phyloP scores from a whole-genome alignment of 2,888 invertebrate genomes.

The Lampropteryx suffumata region DNA sequence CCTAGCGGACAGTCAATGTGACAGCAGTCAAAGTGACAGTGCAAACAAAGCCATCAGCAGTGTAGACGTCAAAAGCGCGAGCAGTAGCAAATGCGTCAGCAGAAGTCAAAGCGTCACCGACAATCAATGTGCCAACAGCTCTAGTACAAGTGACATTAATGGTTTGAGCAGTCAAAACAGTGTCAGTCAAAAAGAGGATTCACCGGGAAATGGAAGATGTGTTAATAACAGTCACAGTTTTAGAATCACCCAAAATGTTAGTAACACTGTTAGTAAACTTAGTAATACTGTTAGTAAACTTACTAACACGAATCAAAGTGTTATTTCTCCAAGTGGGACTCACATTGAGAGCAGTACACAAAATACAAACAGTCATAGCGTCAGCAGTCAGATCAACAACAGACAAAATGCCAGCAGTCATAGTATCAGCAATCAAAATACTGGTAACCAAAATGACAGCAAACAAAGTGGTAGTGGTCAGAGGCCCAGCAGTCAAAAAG shows the following conservation, averaged over 20 bases:
- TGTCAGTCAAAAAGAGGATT: conserved; percentile 6
- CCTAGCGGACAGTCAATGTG: background rate
- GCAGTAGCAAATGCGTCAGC: conserved; percentile 20
- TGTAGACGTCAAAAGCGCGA: conserved; percentile 10
- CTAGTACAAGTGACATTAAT: conserved; percentile 7
- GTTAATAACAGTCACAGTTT: conserved; percentile 17
- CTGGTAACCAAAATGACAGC: background rate
- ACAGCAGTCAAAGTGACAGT: conserved; percentile 2
- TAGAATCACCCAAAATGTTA: conserved; percentile 9
- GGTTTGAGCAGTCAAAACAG: conserved; percentile 9
- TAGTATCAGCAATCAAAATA: background rate
- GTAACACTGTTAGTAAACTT: background rate
- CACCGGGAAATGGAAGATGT: background rate
- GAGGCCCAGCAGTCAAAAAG: background rate
- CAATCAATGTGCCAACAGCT: conserved; percentile 5
- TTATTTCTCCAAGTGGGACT: background rate
- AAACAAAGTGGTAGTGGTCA: conserved; percentile 6
- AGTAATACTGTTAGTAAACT: background rate
- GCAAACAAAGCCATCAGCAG: background rate
- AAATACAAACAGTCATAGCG: background rate
- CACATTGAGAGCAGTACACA: background rate
- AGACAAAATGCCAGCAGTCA: background rate
- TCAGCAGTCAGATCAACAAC: background rate
- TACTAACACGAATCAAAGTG: conserved; percentile 3
- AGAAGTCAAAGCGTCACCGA: conserved; percentile 23